These are phyloP conservation scores for Phylloscopus whistleri DNA, from an alignment of 2,113 vertebrate genomes.

Conservation along the genomic window DNA sequence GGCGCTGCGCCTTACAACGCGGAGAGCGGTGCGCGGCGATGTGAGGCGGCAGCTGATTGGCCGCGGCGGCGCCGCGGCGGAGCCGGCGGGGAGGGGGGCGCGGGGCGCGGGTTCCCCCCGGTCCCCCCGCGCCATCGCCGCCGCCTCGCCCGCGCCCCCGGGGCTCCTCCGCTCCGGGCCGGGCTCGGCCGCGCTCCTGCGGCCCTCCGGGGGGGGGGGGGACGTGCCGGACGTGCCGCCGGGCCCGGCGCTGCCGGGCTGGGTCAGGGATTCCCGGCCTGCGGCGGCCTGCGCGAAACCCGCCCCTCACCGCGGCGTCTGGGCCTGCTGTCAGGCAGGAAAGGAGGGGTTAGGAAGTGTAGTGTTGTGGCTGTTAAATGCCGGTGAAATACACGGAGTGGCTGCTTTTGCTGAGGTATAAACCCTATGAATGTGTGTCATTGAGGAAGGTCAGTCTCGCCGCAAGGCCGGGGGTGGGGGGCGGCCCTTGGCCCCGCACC, in stretches of 20 bases:
- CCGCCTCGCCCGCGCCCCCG: not conserved
- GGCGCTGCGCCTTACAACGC: too few relatives aligned
- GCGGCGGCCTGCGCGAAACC: not conserved
- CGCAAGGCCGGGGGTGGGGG: not conserved
- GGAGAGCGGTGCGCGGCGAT: too few relatives aligned
- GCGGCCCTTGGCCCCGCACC: not conserved
- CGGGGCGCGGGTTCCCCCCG: not conserved
- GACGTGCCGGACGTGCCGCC: not conserved
- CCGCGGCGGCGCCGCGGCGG: too few relatives aligned
- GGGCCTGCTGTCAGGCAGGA: not conserved
- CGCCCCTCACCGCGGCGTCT: not conserved
- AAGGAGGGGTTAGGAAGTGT: not conserved
- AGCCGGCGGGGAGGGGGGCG: not conserved
- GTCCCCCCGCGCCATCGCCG: not conserved
- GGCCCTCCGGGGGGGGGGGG: not conserved
- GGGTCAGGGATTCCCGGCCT: not conserved
- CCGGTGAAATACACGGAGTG: accelerated
- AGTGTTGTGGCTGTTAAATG: not conserved
- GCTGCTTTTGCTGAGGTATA: accelerated
- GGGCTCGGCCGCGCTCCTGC: not conserved
- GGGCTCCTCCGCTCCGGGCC: not conserved
- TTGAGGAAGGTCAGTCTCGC: not conserved
- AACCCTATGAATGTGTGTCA: accelerated
- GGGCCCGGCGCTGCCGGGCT: not conserved
- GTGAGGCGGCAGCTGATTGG: too few relatives aligned